Base-by-base conservation (phyloP, 2,113 vertebrate species). In the Collichthys lucidus region DNA sequence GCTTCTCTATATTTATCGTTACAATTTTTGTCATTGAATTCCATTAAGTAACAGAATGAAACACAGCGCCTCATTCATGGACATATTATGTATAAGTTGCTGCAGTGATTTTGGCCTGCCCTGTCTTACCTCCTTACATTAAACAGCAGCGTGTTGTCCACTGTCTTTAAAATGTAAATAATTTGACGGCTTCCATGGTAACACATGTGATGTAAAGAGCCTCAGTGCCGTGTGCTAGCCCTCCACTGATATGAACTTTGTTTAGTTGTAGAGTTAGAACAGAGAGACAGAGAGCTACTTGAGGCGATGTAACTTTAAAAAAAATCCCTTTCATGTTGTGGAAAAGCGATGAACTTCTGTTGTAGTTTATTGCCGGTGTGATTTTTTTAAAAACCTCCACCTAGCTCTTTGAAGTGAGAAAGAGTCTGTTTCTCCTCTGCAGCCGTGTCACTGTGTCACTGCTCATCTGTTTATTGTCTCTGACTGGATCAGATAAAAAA, bases 391-490 rank as follows among this genome's bases (percentile, higher is more conserved):
- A 92, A 94, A 91, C 90, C 80, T 85, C 90, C 86, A 79, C 73
- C 60, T 53, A 65, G 70, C 88, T 89, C 93, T 94, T 94, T 94
- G 94, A 94, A 93, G 93, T 93, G 86, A 91, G 89, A 72, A 57
- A 35, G 44, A 84, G 83, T 89, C 93, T 94, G 93, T 86, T 92
- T 94, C 90, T 83, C 89, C 77, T 94, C 92, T 68, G 84, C 68
- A 50, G 42, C 63, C 74, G 89, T 93, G 91, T 92, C 91, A 84
- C 85, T 61, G 17, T 89, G 81, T 88, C 89, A 82, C 82, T 77
- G 72, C 82, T 89, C 52, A 70, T 72, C 85, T 89, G 80, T 79
- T 93, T 89, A 81, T 88, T 62, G 70, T 87, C 86, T 91, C 53
- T 82, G 86, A 93, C 91, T 91, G 86, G 75, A 86, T 90, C 74